Conservation (phyloP, 2,113 vertebrate genomes). For the Ailuropoda melanoleuca region DNA sequence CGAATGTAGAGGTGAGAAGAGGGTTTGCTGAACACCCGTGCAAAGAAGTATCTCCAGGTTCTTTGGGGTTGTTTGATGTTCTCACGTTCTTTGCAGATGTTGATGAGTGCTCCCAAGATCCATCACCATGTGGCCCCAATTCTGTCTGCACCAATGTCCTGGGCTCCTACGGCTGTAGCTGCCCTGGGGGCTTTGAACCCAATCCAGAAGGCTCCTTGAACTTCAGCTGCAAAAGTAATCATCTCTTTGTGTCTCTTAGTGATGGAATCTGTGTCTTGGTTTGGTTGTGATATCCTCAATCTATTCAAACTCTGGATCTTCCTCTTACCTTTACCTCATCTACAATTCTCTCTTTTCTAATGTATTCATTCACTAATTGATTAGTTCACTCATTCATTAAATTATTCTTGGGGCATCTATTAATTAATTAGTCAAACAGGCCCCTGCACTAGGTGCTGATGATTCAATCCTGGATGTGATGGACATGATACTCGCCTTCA, state of each 20-base stretch:
- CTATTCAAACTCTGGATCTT: neutral
- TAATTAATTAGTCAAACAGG: neutral
- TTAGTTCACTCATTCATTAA: neutral
- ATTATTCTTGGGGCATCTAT: neutral
- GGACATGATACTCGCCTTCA: no score
- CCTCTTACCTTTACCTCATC: neutral
- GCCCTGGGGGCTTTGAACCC: neutral
- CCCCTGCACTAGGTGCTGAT: neutral
- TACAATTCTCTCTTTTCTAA: neutral
- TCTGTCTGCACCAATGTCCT: conserved; percentile 37
- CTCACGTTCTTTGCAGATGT: conserved; percentile 39
- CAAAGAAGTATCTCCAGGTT: neutral
- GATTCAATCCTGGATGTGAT: neutral
- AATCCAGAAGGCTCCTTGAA: neutral
- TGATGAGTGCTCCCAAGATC: conserved; percentile 41
- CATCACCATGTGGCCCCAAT: neutral
- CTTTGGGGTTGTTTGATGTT: neutral
- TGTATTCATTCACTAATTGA: neutral
- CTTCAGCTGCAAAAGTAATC: conserved; percentile 65
- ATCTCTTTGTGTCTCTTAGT: neutral
- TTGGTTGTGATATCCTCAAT: neutral
- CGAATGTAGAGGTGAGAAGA: neutral
- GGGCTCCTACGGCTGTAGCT: conserved; percentile 54
- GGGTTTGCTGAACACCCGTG: neutral
- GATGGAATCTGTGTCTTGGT: neutral